Evolutionary conservation across 1,140 invertebrate species (phyloP), one percentile per base, ranked within the genome.

Genomic region (Drosophila mayri): DNA sequence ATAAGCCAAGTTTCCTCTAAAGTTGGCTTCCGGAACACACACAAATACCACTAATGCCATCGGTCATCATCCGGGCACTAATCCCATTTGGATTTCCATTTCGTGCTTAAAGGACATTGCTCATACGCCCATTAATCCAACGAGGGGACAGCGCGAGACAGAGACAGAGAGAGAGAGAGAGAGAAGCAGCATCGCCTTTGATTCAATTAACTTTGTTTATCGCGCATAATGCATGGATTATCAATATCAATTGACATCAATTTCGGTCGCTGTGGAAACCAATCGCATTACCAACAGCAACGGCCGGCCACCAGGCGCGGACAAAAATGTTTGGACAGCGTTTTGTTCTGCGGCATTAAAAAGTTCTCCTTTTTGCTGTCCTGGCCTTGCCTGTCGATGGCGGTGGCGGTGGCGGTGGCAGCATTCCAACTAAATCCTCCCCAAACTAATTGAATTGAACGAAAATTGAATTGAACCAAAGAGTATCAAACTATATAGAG

Each of bases 151-250:
- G n/a, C n/a, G n/a, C n/a, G n/a, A n/a, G n/a, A n/a, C n/a, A n/a
- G 47, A 4, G 22, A 22, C 22, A 22, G 22, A 22, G 22, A 22
- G 22, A 22, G 22, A 22, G 4, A n/a, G 14, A 10, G 14, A 1
- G 30, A 3, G 3, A 9, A 11, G 6, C 18, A 41, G 49, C 40
- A 38, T 49, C 44, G 65, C 58, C 61, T 79, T 79, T 79, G 76
- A 79, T 79, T 79, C 76, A 79, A 79, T 79, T 79, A 79, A 79
- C 76, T 79, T 72, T 73, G 76, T 79, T 79, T 79, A 79, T 79
- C 76, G 76, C 67, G 66, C 76, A 79, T 79, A 79, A 79, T 79
- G 76, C 76, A 79, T 79, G 76, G 76, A 79, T 79, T 79, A 79
- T 79, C 76, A 79, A 79, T 79, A 79, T 79, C 76, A 79, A 79